Evolutionary conservation across 1,140 invertebrate genomes (phyloP).

Genomic region (Drosophila albomicans): DNA sequence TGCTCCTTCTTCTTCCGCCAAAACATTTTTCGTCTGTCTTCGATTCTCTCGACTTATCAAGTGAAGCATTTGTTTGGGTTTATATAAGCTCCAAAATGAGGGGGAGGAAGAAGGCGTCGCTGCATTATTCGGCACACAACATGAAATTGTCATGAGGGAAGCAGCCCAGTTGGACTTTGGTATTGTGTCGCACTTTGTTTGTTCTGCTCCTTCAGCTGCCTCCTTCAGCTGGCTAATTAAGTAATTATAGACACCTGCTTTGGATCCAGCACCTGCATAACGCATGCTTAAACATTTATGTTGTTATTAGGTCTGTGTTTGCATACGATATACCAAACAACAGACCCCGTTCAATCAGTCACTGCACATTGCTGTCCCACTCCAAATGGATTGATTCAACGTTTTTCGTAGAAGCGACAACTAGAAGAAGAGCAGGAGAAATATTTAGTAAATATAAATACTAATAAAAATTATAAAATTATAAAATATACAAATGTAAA

Average conservation of each 20-base stretch:
- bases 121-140: conserved; percentile 11
- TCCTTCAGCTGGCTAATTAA: conserved; percentile 51
- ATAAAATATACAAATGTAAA: too few relatives aligned
- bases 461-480: too few relatives aligned
- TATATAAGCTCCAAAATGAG: conserved; percentile 39
- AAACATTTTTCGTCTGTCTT: conserved; percentile 35
- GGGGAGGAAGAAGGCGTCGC: not conserved
- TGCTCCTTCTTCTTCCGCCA: conserved; percentile 41
- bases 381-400: too few relatives aligned
- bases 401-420: too few relatives aligned
- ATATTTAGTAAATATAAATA: too few relatives aligned
- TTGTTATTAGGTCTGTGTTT: conserved; percentile 2
- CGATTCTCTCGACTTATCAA: not conserved
- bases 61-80: not conserved
- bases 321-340: not conserved
- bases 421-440: too few relatives aligned
- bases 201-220: not conserved
- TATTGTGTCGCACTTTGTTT: conserved; percentile 25
- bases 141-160: conserved; percentile 70
- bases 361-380: too few relatives aligned
- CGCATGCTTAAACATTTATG: conserved; percentile 56
- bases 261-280: conserved; percentile 1
- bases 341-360: too few relatives aligned
- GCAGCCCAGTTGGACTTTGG: conserved; percentile 23
- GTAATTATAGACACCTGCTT: conserved; percentile 68